These are phyloP conservation scores for Thomomys bottae DNA, from an alignment of 2,113 vertebrate species.

Conservation along the genomic window DNA sequence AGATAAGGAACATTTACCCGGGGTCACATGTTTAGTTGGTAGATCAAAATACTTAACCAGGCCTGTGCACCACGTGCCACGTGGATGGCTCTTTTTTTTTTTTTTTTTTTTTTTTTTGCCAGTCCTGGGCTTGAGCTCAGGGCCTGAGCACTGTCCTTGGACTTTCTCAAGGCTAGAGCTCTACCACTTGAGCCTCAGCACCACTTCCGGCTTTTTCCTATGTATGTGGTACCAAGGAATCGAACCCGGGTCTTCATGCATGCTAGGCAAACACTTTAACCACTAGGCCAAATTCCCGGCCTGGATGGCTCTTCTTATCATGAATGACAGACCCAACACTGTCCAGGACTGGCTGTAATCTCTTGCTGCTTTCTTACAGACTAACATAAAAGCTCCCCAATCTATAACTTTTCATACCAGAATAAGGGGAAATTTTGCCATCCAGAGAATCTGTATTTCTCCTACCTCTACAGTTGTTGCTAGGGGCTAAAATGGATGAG, in stretches of 20 bases:
- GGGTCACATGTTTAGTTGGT: neutral
- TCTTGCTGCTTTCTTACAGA: neutral
- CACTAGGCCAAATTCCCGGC: no score
- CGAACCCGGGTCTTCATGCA: no score
- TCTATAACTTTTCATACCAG: neutral
- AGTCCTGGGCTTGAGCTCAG: no score
- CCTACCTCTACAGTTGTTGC: neutral
- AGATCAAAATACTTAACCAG: neutral
- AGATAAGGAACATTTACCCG: neutral
- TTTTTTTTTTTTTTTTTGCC: no score
- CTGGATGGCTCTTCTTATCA: neutral
- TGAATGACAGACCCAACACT: neutral
- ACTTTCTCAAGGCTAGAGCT: no score
- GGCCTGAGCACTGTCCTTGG: no score
- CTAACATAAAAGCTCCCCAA: neutral
- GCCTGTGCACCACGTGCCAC: neutral
- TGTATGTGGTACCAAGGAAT: no score
- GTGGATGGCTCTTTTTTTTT: neutral
- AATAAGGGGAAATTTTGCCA: neutral
- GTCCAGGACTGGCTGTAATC: neutral
- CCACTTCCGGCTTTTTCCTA: no score
- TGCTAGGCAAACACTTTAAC: no score
- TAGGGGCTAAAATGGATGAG: slow-evolving; percentile 12
- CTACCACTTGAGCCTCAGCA: no score
- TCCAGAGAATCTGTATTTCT: neutral